A percentile compares a stretch with the other conserved stretches of the same genome.
phyloP scores from a whole-genome alignment of 2,797 vertebrate genomes.

The Spinus pinus region DNA sequence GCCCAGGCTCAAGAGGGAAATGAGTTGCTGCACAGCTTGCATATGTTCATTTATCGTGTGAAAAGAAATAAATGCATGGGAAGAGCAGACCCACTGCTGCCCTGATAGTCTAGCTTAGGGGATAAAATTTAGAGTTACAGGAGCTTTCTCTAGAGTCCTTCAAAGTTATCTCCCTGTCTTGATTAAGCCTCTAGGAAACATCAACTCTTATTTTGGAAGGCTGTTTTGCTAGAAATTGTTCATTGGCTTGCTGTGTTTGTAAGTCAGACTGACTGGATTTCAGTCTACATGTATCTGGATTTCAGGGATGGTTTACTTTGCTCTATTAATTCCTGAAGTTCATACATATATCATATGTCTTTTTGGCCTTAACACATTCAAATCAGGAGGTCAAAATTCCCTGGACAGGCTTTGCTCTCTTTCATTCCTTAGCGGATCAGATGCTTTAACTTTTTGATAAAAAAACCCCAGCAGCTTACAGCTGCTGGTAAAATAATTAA shows the following conservation, averaged over 20 bases:
- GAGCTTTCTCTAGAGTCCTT: not conserved
- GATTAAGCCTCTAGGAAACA: not conserved
- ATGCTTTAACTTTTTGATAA: not conserved
- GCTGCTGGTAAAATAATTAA: not conserved
- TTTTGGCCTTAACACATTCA: not conserved
- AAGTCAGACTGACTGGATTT: not conserved
- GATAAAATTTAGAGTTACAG: not conserved
- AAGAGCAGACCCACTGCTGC: not conserved
- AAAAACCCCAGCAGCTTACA: not conserved
- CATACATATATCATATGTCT: not conserved
- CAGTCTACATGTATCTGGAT: not conserved
- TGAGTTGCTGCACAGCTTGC: not conserved
- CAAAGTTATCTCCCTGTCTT: not conserved
- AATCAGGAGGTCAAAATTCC: not conserved
- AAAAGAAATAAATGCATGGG: not conserved
- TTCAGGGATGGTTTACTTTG: not conserved
- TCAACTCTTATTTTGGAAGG: not conserved
- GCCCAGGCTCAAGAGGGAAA: not conserved
- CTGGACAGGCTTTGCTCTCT: not conserved
- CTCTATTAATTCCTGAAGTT: not conserved
- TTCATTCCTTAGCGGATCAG: not conserved
- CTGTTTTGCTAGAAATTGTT: not conserved
- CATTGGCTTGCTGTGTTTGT: not conserved
- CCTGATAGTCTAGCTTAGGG: not conserved
- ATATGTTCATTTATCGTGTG: not conserved